phyloP scores from a whole-genome alignment of 2,113 vertebrate species.

The Monopterus albus region DNA sequence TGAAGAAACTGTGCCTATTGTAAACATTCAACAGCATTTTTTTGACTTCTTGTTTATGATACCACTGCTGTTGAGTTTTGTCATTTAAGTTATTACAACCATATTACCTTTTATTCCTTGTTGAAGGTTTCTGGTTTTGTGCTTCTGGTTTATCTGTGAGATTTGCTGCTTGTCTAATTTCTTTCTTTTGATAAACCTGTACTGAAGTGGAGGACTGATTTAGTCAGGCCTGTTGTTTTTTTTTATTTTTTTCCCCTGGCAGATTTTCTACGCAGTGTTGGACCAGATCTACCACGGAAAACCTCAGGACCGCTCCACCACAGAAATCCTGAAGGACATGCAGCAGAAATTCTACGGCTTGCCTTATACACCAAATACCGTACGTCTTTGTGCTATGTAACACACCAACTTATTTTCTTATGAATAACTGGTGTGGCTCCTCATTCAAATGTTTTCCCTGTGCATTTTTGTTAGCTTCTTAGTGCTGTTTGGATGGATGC shows the following conservation, averaged over 20 bases:
- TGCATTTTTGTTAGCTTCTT: too few species aligned
- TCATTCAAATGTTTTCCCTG: too few species aligned
- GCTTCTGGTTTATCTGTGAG: background rate
- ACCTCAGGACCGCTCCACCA: constrained; percentile 89
- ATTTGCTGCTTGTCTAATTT: too few species aligned
- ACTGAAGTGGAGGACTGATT: constrained; percentile 1
- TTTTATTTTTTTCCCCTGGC: constrained; percentile 29
- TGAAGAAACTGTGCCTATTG: background rate
- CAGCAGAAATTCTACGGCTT: constrained; percentile 93
- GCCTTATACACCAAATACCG: constrained; percentile 91
- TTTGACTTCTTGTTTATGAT: too few species aligned
- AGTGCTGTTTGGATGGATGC: too few species aligned
- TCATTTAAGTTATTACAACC: too few species aligned
- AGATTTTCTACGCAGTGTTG: constrained; percentile 96
- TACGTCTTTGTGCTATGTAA: constrained; percentile 54
- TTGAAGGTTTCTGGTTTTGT: background rate
- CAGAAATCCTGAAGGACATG: constrained; percentile 91
- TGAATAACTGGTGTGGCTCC: background rate
- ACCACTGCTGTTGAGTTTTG: too few species aligned
- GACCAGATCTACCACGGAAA: constrained; percentile 95
- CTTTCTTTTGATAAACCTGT: background rate
- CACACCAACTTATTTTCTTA: background rate
- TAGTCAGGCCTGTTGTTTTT: background rate
- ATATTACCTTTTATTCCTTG: too few species aligned
- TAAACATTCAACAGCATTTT: constrained; percentile 9